These are phyloP conservation scores for Lasioglossum pauxillum DNA, from an alignment of 2,888 invertebrate species.

Conservation along the genomic window DNA sequence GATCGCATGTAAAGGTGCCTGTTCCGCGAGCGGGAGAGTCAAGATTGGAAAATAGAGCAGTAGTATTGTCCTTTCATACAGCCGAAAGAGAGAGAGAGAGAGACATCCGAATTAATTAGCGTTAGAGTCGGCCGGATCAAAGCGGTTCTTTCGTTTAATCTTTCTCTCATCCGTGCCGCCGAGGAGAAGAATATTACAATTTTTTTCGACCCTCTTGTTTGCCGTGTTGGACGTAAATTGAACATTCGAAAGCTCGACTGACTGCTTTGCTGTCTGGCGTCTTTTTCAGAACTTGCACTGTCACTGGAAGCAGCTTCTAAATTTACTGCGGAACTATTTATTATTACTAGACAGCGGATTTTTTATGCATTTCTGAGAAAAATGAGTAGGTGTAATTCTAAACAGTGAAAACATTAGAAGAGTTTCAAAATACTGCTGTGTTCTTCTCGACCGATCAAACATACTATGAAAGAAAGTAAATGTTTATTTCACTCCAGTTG, in stretches of 20 bases:
- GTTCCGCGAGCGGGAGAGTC: background rate
- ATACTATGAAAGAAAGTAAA: no score
- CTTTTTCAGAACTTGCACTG: background rate
- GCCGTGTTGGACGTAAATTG: background rate
- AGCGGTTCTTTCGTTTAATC: background rate
- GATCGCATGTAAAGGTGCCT: background rate
- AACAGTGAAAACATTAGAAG: no score
- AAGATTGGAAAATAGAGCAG: constrained; percentile 23
- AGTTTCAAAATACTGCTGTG: no score
- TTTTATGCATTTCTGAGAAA: no score
- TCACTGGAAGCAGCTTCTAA: background rate
- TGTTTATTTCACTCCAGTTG: no score
- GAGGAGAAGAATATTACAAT: constrained; percentile 6
- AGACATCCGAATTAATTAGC: constrained; percentile 44
- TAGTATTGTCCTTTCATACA: background rate
- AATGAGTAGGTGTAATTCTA: no score
- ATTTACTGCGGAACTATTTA: background rate
- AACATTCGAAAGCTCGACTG: background rate
- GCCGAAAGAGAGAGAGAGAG: constrained; percentile 7
- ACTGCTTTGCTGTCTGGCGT: background rate
- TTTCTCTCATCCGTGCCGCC: background rate
- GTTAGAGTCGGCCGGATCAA: constrained; percentile 5
- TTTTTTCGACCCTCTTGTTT: background rate
- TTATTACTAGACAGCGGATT: background rate
- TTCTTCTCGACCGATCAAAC: no score